Evolutionary conservation across 2,888 invertebrate genomes (phyloP), one percentile per base, ranked within the genome.

Genomic region (Smittia sp.): DNA sequence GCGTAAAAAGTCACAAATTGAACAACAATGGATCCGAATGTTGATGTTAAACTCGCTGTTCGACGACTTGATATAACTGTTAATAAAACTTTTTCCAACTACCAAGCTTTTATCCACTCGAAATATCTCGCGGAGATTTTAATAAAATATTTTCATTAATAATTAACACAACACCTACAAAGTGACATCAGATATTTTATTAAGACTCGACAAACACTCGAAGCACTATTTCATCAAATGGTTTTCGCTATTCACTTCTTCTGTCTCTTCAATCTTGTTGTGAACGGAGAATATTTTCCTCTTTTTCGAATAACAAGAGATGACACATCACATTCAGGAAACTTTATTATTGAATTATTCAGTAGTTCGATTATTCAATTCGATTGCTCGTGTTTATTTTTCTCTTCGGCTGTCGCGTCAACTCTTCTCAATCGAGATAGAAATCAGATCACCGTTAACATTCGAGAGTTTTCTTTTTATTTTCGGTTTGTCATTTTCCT

Each of bases 111-210:
- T 58, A 18, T 58, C 58, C 18, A 22, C 58, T 58, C 18, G 58
- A 58, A 13, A 58, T 18, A 58, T 7, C n/a, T 58, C 58, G n/a
- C 46, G 24, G 27, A 18, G 4, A 11, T 13, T 24, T 63, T 25
- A 24, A 27, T 63, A 69, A 25, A 72, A 62, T 72, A 62, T 72
- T 72, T 72, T 72, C 54, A 72, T 72, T 72, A 72, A 62, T 24
- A 72, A 72, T 72, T 72, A 72, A 18, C 72, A 72, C 72, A 18
- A 62, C 68, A 52, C n/a, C 20, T 24, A 69, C 24, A 25, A 52
- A 41, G 27, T 63, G 27, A 63, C 25, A 63, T 27, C 25, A 63
- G 58, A 22, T 15, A 22, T 58, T 58, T 58, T 58, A 58, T 58
- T 58, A 46, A 46, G 46, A 46, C 15, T 46, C 15, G 11, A 46